phyloP scores from a whole-genome alignment of 2,888 invertebrate species.

The Hofmannophila pseudospretella region DNA sequence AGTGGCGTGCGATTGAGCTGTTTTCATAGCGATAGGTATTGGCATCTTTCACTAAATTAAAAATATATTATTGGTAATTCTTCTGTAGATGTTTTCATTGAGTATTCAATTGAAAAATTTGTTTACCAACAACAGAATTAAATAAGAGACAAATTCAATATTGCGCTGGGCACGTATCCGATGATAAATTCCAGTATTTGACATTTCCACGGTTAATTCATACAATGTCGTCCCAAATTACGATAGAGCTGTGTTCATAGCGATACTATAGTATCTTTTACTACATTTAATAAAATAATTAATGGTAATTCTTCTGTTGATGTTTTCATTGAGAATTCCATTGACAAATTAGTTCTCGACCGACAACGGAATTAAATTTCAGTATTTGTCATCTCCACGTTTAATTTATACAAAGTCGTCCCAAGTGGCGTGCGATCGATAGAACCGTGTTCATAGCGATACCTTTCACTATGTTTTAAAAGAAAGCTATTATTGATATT shows the following conservation, averaged over 20 bases:
- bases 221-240: constrained; percentile 35
- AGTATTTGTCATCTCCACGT: constrained; percentile 51
- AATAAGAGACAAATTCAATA: constrained; percentile 19
- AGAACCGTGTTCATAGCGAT: constrained; percentile 2
- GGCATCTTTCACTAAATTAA: too few species aligned
- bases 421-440: constrained; percentile 16
- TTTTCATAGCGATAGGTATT: too few species aligned
- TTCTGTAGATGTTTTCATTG: too few species aligned
- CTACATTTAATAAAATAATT: too few species aligned
- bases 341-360: background rate
- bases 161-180: constrained; percentile 33
- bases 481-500: too few species aligned
- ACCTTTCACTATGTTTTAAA: too few species aligned
- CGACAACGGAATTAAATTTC: constrained; percentile 31
- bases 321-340: too few species aligned
- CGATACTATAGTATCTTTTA: too few species aligned
- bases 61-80: too few species aligned
- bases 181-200: constrained; percentile 64
- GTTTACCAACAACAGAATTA: constrained; percentile 7
- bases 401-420: constrained; percentile 57
- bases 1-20: constrained; percentile 13
- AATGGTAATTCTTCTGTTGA: too few species aligned
- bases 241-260: constrained; percentile 3
- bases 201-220: constrained; percentile 56
- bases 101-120: too few species aligned